Percentiles rank a stretch among this genome's conserved stretches.
phyloP scores from a whole-genome alignment of 2,888 invertebrate species.

The Operophtera brumata region DNA sequence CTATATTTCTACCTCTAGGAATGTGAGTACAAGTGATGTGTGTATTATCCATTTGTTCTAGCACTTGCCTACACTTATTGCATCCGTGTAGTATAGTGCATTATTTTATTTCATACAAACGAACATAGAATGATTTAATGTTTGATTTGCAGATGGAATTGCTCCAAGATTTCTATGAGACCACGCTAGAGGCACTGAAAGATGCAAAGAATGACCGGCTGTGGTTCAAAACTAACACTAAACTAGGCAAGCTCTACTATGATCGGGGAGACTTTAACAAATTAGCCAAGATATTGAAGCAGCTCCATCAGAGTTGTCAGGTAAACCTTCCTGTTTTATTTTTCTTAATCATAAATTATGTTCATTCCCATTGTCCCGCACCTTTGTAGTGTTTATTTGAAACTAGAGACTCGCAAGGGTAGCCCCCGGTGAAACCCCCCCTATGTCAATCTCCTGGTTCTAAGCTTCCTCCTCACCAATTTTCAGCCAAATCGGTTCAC shows the following conservation, averaged over 20 bases:
- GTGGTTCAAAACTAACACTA: conserved; percentile 99
- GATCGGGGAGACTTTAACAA: conserved; percentile 97
- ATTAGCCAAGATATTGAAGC: conserved; percentile 97
- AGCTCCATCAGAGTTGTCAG: conserved; percentile 98
- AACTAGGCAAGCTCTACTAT: conserved; percentile 98
- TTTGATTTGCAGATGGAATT: conserved; percentile 90
- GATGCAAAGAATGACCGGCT: conserved; percentile 99
- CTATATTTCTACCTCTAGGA: conserved; percentile 99
- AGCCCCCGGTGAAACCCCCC: too few species aligned
- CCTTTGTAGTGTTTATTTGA: too few species aligned
- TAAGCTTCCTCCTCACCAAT: too few species aligned
- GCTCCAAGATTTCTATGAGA: conserved; percentile 99
- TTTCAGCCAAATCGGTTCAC: too few species aligned
- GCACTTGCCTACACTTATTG: background rate
- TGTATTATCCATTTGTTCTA: conserved; percentile 5
- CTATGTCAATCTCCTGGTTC: too few species aligned
- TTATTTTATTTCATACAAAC: background rate
- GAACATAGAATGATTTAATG: background rate
- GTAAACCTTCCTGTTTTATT: conserved; percentile 59
- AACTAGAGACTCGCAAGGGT: too few species aligned
- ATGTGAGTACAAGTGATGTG: conserved; percentile 83
- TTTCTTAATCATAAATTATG: too few species aligned
- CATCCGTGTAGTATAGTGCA: background rate
- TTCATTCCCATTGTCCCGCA: too few species aligned
- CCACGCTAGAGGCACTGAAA: conserved; percentile 94